Evolutionary conservation across 53 echinoderm and acorn worm species (phyloP), one percentile per base, ranked within the genome.

Genomic region (Antedon mediterranea): DNA sequence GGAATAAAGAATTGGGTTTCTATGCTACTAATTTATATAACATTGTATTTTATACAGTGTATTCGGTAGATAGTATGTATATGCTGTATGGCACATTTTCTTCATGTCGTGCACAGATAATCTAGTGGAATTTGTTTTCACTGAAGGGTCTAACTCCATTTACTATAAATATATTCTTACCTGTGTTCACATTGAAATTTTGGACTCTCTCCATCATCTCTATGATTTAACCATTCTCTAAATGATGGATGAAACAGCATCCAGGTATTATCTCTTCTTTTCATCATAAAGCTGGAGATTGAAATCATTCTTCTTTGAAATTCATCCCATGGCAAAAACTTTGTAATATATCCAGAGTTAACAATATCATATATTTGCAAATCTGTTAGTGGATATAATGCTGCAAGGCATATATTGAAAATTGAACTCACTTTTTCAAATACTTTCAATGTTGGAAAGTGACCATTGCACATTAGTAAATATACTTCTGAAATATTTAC

Each of bases 171-270:
- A 57, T 28, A 28, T 6, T 77, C 83, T 84, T 31, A 98, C 98
- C 98, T 84, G 83, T 92, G 89, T 75, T 98, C 98, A 78, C 98
- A 98, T 71, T 93, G 90, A 78, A 98, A 98, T 80, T 98, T 98
- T 15, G 89, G 89, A 32, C 93, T 93, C 75, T 98, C 98, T 23
- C 92, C 89, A 29, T 98, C 98, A 30, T 98, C 98, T 43, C 98
- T 82, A 11, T 93, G 75, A 28, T 90, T 90, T 75, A 98, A 83
- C 98, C 98, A 98, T 78, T 98, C 98, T 88, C 98, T 88, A 80
- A 98, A 98, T 13, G 98, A 98, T 0, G 98, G 98, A 71, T 98
- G 98, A 82, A 93, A 98, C 75, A 98, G 90, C 98, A 98, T 98
- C 33, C 98, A 83, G 23, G 78, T 85, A 72, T 88, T 88, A 77